Evolutionary conservation across 2,113 vertebrate genomes (phyloP).

Genomic region (Anguilla rostrata): DNA sequence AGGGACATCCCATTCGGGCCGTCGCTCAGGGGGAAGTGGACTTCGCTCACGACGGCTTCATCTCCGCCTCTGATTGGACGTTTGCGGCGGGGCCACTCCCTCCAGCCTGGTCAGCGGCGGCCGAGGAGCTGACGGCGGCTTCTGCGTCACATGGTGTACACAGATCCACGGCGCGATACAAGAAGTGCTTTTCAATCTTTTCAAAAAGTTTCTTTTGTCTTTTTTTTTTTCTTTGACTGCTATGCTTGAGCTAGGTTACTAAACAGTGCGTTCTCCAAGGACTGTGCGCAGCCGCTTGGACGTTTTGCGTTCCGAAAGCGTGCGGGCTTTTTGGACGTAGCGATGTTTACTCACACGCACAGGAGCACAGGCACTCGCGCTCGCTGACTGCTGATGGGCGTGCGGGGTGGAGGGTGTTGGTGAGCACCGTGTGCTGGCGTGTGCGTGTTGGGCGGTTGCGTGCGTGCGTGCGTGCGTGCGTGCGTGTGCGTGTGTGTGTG

Average conservation of each 20-base stretch:
- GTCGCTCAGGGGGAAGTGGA: background rate
- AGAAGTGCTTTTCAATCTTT: too few species aligned
- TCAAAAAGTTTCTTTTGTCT: too few species aligned
- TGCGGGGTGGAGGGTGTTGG: background rate
- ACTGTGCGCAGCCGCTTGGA: background rate
- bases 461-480: too few species aligned
- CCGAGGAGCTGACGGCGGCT: background rate
- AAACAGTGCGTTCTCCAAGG: background rate
- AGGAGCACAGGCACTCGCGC: background rate
- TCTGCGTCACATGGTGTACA: background rate
- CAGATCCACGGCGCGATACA: too few species aligned
- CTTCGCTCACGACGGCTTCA: background rate
- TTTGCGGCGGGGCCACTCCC: background rate
- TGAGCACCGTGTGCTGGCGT: background rate
- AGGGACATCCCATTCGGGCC: background rate
- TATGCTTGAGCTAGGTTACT: background rate
- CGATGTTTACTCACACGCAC: background rate
- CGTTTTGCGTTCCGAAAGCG: background rate
- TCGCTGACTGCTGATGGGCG: background rate
- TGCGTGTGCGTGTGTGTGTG: background rate
- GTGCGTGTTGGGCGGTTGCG: background rate
- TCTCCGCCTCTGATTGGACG: conserved; percentile 3
- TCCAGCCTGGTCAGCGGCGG: background rate
- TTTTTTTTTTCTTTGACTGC: background rate
- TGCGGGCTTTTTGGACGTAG: background rate